Evolutionary conservation across 2,888 invertebrate species (phyloP).

Genomic region (Melikaiella ostensackeni): DNA sequence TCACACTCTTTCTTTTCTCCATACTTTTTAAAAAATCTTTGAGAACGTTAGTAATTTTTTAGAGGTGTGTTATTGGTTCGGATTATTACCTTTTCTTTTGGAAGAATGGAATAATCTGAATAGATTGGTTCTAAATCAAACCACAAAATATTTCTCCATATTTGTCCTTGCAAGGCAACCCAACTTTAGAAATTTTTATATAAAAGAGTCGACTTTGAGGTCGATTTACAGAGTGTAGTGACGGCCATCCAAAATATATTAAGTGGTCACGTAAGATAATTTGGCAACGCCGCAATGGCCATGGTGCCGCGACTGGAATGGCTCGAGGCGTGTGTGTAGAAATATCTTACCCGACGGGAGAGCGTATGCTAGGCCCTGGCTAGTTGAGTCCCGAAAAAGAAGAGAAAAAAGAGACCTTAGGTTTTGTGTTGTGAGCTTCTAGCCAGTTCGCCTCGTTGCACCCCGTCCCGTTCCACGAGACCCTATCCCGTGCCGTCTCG

Average conservation of each 20-base stretch:
- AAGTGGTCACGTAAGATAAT: slow-evolving; percentile 69
- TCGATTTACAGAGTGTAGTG: slow-evolving; percentile 52
- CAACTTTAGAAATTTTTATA: not conserved
- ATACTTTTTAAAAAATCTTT: too few relatives aligned
- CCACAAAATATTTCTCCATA: too few relatives aligned
- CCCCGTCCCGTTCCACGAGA: slow-evolving; percentile 56
- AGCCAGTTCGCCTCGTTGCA: slow-evolving; percentile 59
- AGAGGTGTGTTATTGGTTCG: too few relatives aligned
- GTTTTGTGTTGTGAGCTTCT: slow-evolving; percentile 65
- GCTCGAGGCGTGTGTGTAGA: slow-evolving; percentile 61
- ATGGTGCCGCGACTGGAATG: slow-evolving; percentile 58
- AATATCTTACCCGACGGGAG: slow-evolving; percentile 63
- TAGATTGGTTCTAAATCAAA: too few relatives aligned
- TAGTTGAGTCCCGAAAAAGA: slow-evolving; percentile 59
- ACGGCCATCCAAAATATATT: slow-evolving; percentile 59
- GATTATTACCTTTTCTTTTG: too few relatives aligned
- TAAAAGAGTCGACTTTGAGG: slow-evolving; percentile 42
- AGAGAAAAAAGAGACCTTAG: slow-evolving; percentile 58
- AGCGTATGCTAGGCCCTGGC: slow-evolving; percentile 62
- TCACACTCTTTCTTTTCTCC: too few relatives aligned
- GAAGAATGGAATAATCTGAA: too few relatives aligned
- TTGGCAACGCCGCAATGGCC: slow-evolving; percentile 73
- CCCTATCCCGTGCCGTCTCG: slow-evolving; percentile 54
- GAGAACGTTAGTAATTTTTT: too few relatives aligned
- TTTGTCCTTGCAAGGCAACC: too few relatives aligned